Conservation (phyloP, 1,140 invertebrate species). For the Bombus breviceps region DNA sequence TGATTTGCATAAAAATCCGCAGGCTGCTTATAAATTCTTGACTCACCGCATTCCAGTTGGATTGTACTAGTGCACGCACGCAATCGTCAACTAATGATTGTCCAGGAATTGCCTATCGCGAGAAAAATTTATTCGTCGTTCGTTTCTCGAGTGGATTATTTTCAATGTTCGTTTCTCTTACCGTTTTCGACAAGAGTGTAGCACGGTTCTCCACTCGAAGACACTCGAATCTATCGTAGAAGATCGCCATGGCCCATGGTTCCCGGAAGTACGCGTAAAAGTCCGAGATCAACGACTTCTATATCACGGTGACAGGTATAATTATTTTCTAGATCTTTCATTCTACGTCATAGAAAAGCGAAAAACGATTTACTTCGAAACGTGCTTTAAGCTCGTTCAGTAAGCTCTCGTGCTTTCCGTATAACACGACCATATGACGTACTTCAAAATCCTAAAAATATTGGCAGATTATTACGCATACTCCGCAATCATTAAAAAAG, state of each 20-base stretch:
- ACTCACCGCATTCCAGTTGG: conserved; percentile 59
- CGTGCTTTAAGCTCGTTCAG: conserved; percentile 84
- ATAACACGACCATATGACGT: conserved; percentile 83
- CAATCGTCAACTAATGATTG: conserved; percentile 53
- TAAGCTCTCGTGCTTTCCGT: conserved; percentile 86
- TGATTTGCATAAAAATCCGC: not conserved
- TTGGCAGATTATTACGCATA: too few relatives aligned
- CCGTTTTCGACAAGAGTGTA: conserved; percentile 50
- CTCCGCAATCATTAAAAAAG: not conserved
- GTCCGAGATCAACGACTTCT: conserved; percentile 81
- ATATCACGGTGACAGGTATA: not conserved
- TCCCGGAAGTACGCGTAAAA: conserved; percentile 86
- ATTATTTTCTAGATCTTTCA: not conserved
- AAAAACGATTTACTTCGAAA: conserved; percentile 79
- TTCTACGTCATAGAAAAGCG: not conserved
- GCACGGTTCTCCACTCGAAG: conserved; percentile 74
- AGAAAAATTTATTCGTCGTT: not conserved
- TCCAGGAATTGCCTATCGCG: conserved; percentile 27
- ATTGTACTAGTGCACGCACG: conserved; percentile 36
- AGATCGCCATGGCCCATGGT: conserved; percentile 85
- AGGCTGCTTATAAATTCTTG: not conserved
- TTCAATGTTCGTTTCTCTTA: conserved; percentile 2
- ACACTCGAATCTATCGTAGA: conserved; percentile 84
- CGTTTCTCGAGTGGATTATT: not conserved
- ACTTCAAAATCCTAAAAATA: conserved; percentile 80